A percentile compares a stretch with the other conserved stretches of the same genome.
phyloP scores from a whole-genome alignment of 2,888 invertebrate species.

The Mythimna impura region DNA sequence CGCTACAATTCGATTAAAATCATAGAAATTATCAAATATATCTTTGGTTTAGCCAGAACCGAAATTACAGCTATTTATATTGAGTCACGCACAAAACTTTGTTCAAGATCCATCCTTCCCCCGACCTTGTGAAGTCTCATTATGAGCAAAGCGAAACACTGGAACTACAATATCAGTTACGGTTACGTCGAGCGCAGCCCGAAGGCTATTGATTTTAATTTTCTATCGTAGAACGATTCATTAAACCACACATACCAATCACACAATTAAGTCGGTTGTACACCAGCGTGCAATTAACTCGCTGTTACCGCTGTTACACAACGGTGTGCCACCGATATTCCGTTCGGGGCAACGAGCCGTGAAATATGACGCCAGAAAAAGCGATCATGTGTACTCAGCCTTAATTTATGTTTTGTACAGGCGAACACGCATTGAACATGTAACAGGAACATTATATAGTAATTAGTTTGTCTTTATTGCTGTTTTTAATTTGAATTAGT shows the following conservation, averaged over 20 bases:
- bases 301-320: constrained; percentile 73
- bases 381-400: constrained; percentile 55
- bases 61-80: background rate
- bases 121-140: constrained; percentile 26
- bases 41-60: background rate
- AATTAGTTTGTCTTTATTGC: background rate
- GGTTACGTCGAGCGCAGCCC: constrained; percentile 33
- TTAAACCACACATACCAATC: constrained; percentile 52
- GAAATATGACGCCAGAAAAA: constrained; percentile 66
- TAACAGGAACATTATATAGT: constrained; percentile 13
- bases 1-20: too few relatives aligned
- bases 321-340: constrained; percentile 74
- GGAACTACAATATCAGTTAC: constrained; percentile 49
- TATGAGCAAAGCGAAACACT: constrained; percentile 30
- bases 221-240: constrained; percentile 49
- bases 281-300: constrained; percentile 62
- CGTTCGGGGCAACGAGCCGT: constrained; percentile 73
- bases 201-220: constrained; percentile 47
- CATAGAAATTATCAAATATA: background rate
- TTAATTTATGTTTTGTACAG: constrained; percentile 41
- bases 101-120: constrained; percentile 9
- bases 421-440: constrained; percentile 14
- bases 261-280: constrained; percentile 59
- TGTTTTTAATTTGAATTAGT: background rate
- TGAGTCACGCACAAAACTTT: background rate